phyloP scores from a whole-genome alignment of 1,140 invertebrate genomes.

The Phthorimaea operculella region DNA sequence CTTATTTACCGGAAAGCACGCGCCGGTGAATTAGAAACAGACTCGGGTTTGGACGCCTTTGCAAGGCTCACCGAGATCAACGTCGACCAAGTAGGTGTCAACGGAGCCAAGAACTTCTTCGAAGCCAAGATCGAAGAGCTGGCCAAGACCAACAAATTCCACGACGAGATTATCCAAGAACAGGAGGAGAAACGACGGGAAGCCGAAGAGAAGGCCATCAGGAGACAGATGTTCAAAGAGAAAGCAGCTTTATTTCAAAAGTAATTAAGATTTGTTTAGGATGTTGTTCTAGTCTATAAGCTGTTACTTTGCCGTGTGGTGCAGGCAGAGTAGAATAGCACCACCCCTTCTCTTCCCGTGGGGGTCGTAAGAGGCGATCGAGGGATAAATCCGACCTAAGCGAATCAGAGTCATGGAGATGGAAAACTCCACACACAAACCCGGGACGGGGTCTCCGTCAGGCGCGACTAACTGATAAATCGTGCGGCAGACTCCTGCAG shows the following conservation, averaged over 20 bases:
- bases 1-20: conserved; percentile 87
- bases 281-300: conserved; percentile 60
- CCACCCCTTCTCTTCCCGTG: too few relatives aligned
- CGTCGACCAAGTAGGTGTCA: conserved; percentile 89
- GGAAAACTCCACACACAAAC: too few relatives aligned
- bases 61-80: conserved; percentile 88
- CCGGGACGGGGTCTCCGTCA: too few relatives aligned
- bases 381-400: too few relatives aligned
- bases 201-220: conserved; percentile 80
- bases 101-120: conserved; percentile 90
- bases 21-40: conserved; percentile 82
- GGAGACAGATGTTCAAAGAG: conserved; percentile 83
- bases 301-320: conserved; percentile 55
- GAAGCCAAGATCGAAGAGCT: conserved; percentile 93
- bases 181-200: conserved; percentile 84
- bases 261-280: conserved; percentile 27
- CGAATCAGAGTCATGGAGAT: too few relatives aligned
- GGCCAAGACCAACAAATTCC: conserved; percentile 83
- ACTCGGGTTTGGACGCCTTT: conserved; percentile 83
- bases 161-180: conserved; percentile 87
- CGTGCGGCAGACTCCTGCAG: too few relatives aligned
- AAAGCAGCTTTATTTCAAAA: conserved; percentile 83
- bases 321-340: too few relatives aligned
- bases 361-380: too few relatives aligned
- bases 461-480: too few relatives aligned